Evolutionary conservation across 1,140 invertebrate species (phyloP).

Genomic region (Drosophila insularis): DNA sequence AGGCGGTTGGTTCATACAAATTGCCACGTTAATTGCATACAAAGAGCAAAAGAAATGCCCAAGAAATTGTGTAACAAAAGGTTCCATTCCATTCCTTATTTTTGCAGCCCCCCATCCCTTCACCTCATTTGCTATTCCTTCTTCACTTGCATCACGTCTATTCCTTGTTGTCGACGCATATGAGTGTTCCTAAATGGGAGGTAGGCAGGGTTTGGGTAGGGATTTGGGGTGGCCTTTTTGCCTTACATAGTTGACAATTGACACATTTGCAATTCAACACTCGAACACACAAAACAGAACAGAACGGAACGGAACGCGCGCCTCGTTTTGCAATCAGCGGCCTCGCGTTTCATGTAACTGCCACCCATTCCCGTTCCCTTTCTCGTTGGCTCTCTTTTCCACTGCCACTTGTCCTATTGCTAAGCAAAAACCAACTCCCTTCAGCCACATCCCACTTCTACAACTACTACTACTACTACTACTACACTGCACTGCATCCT

Average conservation of each 20-base stretch:
- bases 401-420: too few species aligned
- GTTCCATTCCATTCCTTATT: not conserved
- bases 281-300: conserved; percentile 50
- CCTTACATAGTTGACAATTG: conserved; percentile 78
- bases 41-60: conserved; percentile 74
- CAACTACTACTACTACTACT: too few species aligned
- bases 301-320: conserved; percentile 49
- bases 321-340: conserved; percentile 56
- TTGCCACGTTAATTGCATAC: conserved; percentile 79
- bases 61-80: conserved; percentile 78
- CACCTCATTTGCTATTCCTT: not conserved
- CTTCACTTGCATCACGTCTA: conserved; percentile 12
- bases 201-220: not conserved
- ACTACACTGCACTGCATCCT: not conserved
- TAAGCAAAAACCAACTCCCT: not conserved
- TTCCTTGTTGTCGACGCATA: not conserved
- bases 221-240: conserved; percentile 27
- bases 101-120: not conserved
- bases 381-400: too few species aligned
- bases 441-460: not conserved
- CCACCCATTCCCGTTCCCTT: not conserved
- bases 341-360: conserved; percentile 40
- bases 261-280: conserved; percentile 80
- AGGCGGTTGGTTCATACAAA: conserved; percentile 42
- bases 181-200: not conserved